These are phyloP conservation scores for Drosophila falleni DNA, from an alignment of 2,888 invertebrate species.

Conservation along the genomic window DNA sequence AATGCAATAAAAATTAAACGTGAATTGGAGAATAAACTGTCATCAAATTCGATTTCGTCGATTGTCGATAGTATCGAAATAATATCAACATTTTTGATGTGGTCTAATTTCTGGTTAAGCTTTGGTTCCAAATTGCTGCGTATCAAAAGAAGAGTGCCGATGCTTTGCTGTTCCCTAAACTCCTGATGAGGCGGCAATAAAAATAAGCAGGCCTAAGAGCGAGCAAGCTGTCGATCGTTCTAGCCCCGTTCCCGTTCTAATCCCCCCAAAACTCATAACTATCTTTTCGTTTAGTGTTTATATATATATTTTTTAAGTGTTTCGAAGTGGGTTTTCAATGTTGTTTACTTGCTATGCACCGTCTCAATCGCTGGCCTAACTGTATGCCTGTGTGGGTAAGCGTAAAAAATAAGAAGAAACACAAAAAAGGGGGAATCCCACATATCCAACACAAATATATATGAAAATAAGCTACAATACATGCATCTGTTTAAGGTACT, in stretches of 20 bases:
- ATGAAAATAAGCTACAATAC: not conserved
- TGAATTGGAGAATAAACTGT: conserved; percentile 19
- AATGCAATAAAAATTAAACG: conserved; percentile 31
- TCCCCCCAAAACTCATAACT: not conserved
- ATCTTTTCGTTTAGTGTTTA: conserved; percentile 7
- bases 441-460: not conserved
- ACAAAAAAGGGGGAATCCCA: not conserved
- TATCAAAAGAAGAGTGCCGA: conserved; percentile 51
- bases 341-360: conserved; percentile 47
- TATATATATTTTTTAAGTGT: conserved; percentile 15
- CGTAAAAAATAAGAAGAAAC: not conserved
- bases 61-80: not conserved
- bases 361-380: conserved; percentile 27
- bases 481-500: not conserved
- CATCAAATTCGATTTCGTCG: not conserved
- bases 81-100: conserved; percentile 54
- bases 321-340: conserved; percentile 36
- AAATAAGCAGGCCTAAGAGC: conserved; percentile 41
- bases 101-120: conserved; percentile 48
- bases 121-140: conserved; percentile 55
- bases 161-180: conserved; percentile 32
- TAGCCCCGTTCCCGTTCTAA: not conserved
- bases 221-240: conserved; percentile 44
- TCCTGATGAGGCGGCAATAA: conserved; percentile 41
- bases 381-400: conserved; percentile 55